Conservation (phyloP, 2,888 invertebrate genomes). For the Pecten maximus region DNA sequence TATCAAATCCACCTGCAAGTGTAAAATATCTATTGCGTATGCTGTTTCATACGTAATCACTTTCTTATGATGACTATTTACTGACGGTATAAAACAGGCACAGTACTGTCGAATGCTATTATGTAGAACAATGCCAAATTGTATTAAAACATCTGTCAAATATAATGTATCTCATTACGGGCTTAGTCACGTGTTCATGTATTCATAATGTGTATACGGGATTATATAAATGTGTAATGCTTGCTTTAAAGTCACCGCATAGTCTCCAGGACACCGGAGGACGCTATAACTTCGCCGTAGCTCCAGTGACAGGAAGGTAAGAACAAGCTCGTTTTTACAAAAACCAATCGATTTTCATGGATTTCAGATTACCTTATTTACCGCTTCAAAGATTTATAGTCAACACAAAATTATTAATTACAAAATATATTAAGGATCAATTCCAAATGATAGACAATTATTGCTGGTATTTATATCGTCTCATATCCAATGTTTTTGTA, state of each 20-base stretch:
- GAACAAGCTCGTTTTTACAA: neutral
- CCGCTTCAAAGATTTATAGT: too few relatives aligned
- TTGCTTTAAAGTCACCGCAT: neutral
- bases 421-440: too few relatives aligned
- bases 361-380: too few relatives aligned
- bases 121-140: constrained; percentile 18
- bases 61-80: neutral
- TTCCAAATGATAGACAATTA: too few relatives aligned
- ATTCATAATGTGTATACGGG: neutral
- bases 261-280: neutral
- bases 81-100: neutral
- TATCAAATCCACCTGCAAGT: too few relatives aligned
- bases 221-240: neutral
- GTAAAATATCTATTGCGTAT: too few relatives aligned
- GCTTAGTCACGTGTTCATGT: neutral
- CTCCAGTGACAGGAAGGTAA: neutral
- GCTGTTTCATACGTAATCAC: neutral
- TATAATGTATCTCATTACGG: constrained; percentile 4
- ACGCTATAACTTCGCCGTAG: neutral
- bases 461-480: too few relatives aligned
- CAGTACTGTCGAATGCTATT: neutral
- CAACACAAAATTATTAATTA: too few relatives aligned
- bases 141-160: constrained; percentile 5
- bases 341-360: too few relatives aligned
- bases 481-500: too few relatives aligned